These are phyloP conservation scores for Brachionus rotundiformis DNA, from an alignment of 1,140 invertebrate species.

Conservation along the genomic window DNA sequence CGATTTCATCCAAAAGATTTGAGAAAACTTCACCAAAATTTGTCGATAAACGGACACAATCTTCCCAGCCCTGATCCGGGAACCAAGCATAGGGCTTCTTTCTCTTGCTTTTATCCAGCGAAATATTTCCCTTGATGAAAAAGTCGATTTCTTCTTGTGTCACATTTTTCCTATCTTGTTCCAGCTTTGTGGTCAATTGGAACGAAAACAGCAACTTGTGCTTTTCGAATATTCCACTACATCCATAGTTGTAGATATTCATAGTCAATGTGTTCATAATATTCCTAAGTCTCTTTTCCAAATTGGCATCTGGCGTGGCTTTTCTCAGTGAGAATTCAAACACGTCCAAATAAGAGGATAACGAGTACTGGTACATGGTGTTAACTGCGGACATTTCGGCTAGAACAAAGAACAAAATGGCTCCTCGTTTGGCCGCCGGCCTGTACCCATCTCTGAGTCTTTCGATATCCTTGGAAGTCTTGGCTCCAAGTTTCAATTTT, in stretches of 20 bases:
- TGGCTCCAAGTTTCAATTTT: slow-evolving; percentile 67
- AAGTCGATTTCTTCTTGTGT: slow-evolving; percentile 78
- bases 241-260: slow-evolving; percentile 84
- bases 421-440: slow-evolving; percentile 77
- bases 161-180: slow-evolving; percentile 71
- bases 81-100: slow-evolving; percentile 74
- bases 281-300: slow-evolving; percentile 74
- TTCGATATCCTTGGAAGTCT: slow-evolving; percentile 77
- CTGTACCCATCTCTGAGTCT: slow-evolving; percentile 77
- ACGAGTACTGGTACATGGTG: slow-evolving; percentile 86
- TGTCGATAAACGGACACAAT: slow-evolving; percentile 72
- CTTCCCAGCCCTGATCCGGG: slow-evolving; percentile 74
- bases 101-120: slow-evolving; percentile 72
- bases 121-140: slow-evolving; percentile 81
- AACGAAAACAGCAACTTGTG: slow-evolving; percentile 87
- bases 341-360: slow-evolving; percentile 75
- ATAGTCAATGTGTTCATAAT: slow-evolving; percentile 80
- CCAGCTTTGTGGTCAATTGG: slow-evolving; percentile 80
- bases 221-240: slow-evolving; percentile 84
- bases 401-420: slow-evolving; percentile 83
- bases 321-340: slow-evolving; percentile 77
- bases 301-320: slow-evolving; percentile 73
- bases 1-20: slow-evolving; percentile 71
- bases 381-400: slow-evolving; percentile 81
- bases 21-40: slow-evolving; percentile 73